Base-by-base conservation (phyloP, 2,797 vertebrate genomes). In the Acanthurus tractus region DNA sequence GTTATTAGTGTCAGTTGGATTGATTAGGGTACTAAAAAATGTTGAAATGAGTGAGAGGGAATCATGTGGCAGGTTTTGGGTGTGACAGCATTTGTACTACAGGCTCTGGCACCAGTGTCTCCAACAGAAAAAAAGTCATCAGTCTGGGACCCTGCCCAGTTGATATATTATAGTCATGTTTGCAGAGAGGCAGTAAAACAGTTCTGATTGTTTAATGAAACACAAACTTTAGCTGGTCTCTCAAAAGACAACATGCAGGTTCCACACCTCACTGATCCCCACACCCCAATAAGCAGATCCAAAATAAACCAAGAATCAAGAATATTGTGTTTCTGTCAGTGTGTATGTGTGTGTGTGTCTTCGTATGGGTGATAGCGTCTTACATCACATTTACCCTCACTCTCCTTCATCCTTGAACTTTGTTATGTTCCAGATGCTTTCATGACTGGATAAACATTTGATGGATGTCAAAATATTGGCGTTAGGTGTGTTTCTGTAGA, bases 211-310 rank as follows among this genome's bases (percentile, higher is more conserved):
- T 74, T 62, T 25, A 17, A 62, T 64, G 13, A 73, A 70, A 56
- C 2, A 3, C 45, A 46, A 61, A 64, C 49, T 36, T 61, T n/a
- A 67, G 52, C 3, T 55, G 56, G 7, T 48, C 49, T 66, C 61
- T 69, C 52, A 49, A 61, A 76, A 68, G 36, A 49, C 36, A 67
- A 38, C 62, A 52, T 52, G 36, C 5, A 40, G 48, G 22, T 81
- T 81, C 53, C 62, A 64, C 54, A 65, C 36, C 45, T 81, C 38
- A 52, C 8, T 53, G 36, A 81, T 40, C 38, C 54, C 57, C 77
- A 78, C 84, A 42, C 80, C 84, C 86, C 75, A 76, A 83, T 38
- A 57, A 55, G 22, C 40, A 14, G 56, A 80, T 62, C 83, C 83
- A 90, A 85, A 81, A 55, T 71, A 78, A 89, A 84, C 70, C 10